Conservation (phyloP, 2,888 invertebrate species). For the Sphaerophoria taeniata region DNA sequence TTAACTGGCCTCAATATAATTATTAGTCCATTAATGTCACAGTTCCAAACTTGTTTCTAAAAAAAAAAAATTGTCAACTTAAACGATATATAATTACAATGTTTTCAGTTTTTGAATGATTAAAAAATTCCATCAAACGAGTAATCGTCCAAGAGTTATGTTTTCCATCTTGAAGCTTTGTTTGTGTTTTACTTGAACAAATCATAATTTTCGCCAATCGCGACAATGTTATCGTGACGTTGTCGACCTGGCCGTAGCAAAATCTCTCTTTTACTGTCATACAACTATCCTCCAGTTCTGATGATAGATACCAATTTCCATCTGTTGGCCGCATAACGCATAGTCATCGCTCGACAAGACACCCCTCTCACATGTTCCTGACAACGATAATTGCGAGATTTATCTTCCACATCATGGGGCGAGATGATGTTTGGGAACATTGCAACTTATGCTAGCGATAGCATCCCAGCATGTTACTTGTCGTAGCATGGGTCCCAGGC, state of each 20-base stretch:
- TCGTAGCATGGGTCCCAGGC: neutral
- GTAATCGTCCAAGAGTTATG: slow-evolving; percentile 21
- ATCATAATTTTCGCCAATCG: slow-evolving; percentile 66
- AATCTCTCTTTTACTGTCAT: slow-evolving; percentile 3
- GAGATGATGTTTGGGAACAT: slow-evolving; percentile 17
- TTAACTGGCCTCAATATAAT: too few species aligned
- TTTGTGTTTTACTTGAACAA: neutral
- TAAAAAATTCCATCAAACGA: slow-evolving; percentile 42
- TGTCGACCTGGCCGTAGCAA: neutral
- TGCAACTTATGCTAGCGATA: neutral
- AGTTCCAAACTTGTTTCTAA: too few species aligned
- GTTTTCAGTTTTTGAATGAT: neutral
- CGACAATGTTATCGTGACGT: slow-evolving; percentile 37
- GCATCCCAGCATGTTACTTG: slow-evolving; percentile 1
- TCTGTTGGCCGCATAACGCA: slow-evolving; percentile 4
- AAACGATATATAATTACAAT: too few species aligned
- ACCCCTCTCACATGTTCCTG: slow-evolving; percentile 43
- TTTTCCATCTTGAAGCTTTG: neutral
- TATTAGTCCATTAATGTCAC: too few species aligned
- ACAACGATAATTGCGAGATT: slow-evolving; percentile 72
- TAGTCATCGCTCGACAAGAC: neutral
- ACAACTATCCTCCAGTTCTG: slow-evolving; percentile 17
- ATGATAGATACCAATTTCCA: slow-evolving; percentile 57
- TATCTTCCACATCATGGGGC: slow-evolving; percentile 57
- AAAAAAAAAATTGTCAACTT: too few species aligned